Base-by-base conservation (phyloP, 2,888 invertebrate species). In the Tridacna crocea region DNA sequence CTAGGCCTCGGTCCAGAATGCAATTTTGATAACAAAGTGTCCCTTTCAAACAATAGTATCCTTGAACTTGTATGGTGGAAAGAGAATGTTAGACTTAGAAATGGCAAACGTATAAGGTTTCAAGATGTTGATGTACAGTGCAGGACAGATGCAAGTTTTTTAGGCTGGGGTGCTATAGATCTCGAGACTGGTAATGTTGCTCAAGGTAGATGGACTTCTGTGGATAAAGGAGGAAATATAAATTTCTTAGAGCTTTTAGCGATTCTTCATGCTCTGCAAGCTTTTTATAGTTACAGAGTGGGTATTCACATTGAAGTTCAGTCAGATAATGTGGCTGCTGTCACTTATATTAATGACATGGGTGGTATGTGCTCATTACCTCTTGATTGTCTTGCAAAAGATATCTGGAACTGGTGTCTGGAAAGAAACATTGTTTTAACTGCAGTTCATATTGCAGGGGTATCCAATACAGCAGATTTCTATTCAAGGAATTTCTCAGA, bases 381-480 rank as follows among this genome's bases (percentile, higher is more conserved):
- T 2, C 27, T 83, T 70, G 75, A 80, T 74, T 17, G 19, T 8
- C 36, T 83, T 46, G 77, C 80, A 19, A 74, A 46, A 17, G 12
- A 72, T 13, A 80, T 83, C 51, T 80, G 83, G 83, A 0, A 70
- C 13, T 83, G 80, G 78, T 80, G 83, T 63, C 51, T 83, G 26
- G 13, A 47, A 15, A 83, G 72, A 77, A 55, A 66, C n/a, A 73
- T 83, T 48, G 63, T 47, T 73, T 36, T 79, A 46, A 77, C 79
- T 12, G 83, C 79, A 26, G 47, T 24, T 19, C 61, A 77, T 66
- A n/a, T 80, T 13, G 61, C 80, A n/a, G 83, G 80, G 46, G 46
- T 36, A 22, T 17, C 47, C n/a, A 80, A 83, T 75, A 48, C 26
- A 27, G 82, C 83, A 55, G 83, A 84, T 77, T 79, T 60, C 47